Percentiles rank a stretch among this genome's conserved stretches.
Conservation (phyloP, 1,140 invertebrate genomes). For the Trichonephila clavata region DNA sequence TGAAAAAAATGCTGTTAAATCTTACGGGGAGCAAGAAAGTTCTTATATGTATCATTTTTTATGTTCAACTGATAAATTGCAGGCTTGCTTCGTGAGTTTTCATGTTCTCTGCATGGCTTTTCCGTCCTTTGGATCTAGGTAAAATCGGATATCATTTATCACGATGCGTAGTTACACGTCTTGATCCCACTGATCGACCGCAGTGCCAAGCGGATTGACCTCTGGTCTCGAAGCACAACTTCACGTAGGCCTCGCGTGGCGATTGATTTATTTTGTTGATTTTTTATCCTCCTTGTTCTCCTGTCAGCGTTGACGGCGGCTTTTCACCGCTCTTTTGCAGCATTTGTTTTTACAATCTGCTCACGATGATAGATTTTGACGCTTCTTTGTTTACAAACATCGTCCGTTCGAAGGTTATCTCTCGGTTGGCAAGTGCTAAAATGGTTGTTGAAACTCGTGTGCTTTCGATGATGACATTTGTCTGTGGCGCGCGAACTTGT, state of each 20-base stretch:
- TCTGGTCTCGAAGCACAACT: conserved; percentile 2
- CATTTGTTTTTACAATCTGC: neutral
- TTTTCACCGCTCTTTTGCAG: neutral
- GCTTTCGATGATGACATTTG: too few relatives aligned
- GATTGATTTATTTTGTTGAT: conserved; percentile 36
- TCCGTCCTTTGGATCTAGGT: neutral
- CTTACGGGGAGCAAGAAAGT: too few relatives aligned
- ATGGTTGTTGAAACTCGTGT: too few relatives aligned
- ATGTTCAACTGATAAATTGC: too few relatives aligned
- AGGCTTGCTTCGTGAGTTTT: too few relatives aligned
- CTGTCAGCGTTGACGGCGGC: neutral
- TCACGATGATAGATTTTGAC: neutral
- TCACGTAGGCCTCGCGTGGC: conserved; percentile 28
- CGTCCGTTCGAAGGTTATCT: too few relatives aligned
- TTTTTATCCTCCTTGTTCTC: neutral
- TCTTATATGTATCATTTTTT: too few relatives aligned
- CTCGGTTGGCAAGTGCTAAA: too few relatives aligned
- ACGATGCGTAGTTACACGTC: neutral
- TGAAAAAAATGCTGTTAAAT: too few relatives aligned
- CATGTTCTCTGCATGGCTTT: too few relatives aligned
- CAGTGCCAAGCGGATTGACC: neutral
- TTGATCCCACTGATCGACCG: neutral
- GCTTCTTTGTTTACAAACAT: neutral
- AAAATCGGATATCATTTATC: neutral
- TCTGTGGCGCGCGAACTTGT: too few relatives aligned